phyloP scores from a whole-genome alignment of 1,140 invertebrate species.

The Odontomachus brunneus region DNA sequence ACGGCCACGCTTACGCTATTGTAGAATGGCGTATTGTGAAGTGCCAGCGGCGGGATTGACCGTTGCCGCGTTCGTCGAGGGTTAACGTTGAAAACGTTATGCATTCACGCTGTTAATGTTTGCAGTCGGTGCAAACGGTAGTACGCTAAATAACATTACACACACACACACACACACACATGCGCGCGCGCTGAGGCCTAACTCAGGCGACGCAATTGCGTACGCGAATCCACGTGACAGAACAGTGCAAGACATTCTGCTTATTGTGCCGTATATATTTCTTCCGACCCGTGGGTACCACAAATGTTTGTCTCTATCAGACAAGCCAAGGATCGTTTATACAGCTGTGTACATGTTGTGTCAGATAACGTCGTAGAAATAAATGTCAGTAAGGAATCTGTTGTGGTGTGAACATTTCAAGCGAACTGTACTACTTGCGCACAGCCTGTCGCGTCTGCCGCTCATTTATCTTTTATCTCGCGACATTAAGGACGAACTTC shows the following conservation, averaged over 20 bases:
- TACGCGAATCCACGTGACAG: constrained; percentile 28
- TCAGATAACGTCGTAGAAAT: constrained; percentile 54
- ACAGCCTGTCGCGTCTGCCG: constrained; percentile 23
- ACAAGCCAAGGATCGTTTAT: constrained; percentile 51
- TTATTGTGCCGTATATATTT: constrained; percentile 46
- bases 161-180: too few relatives aligned
- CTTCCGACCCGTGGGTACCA: constrained; percentile 53
- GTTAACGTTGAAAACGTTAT: neutral
- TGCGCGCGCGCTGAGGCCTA: neutral
- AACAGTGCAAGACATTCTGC: constrained; percentile 49
- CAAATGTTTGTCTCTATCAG: constrained; percentile 61
- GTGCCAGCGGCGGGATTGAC: neutral
- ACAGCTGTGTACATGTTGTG: constrained; percentile 52
- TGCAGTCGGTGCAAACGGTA: neutral
- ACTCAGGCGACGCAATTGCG: constrained; percentile 12
- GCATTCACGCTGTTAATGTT: constrained; percentile 14
- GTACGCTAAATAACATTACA: constrained; percentile 14
- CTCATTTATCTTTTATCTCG: constrained; percentile 47
- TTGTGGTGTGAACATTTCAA: constrained; percentile 47
- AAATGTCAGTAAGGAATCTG: constrained; percentile 49
- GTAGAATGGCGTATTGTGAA: too few relatives aligned
- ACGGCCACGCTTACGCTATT: too few relatives aligned
- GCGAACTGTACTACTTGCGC: neutral
- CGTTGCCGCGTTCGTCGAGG: neutral
- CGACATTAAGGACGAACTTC: constrained; percentile 10